Base-by-base conservation (phyloP, 2,888 invertebrate genomes). In the Leptura quadrifasciata region DNA sequence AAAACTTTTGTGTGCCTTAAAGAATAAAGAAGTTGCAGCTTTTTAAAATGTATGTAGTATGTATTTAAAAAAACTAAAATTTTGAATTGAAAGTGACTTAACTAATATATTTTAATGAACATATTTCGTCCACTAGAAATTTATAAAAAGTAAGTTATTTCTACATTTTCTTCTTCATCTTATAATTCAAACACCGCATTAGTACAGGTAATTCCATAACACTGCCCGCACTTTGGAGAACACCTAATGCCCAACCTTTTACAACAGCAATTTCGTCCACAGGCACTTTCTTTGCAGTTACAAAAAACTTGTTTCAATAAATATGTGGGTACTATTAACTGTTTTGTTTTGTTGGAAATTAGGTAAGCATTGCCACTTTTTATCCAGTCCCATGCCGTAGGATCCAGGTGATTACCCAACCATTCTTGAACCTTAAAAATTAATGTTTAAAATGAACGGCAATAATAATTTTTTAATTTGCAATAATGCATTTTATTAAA, bases 221-320 rank as follows among this genome's bases (percentile, higher is more conserved):
- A 24, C 64, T 64, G 64, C 2, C 64, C 5, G 1, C 64, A 64
- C 20, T 63, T 24, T 21, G n/a, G 10, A 10, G 20, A 57, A n/a
- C 63, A 39, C 39, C 12, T 39, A 9, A 39, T 9, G 12, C 39
- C 39, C 39, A 39, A 39, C 39, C 12, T 39, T 39, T 39, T 39
- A 39, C 39, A 9, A 39, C 8, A 39, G 39, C 39, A 39, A 39
- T 39, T 39, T 39, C 39, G 39, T 39, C 39, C 39, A 39, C 12
- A 39, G 39, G 47, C 47, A 47, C 47, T 47, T 47, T 47, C 47
- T 47, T 47, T 47, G 47, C 47, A 47, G 47, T 47, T 47, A n/a
- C 47, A 47, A 47, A n/a, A 47, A 1, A 47, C n/a, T 47, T 24
- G 20, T 64, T 64, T 64, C 31, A 64, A 64, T 27, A 64, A 64